Conservation (phyloP, 2,888 invertebrate genomes). For the Andricus curvator region DNA sequence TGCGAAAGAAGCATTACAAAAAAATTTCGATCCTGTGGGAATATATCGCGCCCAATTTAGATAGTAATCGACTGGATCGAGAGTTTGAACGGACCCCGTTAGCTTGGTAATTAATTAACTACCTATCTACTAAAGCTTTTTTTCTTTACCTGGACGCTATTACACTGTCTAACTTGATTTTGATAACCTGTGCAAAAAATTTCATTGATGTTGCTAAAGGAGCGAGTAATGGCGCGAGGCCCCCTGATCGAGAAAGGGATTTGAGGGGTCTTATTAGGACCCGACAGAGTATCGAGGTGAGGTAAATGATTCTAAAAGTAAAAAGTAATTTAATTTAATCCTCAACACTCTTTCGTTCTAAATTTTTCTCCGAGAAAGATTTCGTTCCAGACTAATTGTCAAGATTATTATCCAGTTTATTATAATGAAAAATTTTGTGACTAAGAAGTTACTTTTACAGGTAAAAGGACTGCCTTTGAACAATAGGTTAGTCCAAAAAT, state of each 20-base stretch:
- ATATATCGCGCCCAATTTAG: slow-evolving; percentile 30
- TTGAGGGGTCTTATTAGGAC: no score
- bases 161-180: slow-evolving; percentile 63
- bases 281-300: no score
- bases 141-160: slow-evolving; percentile 53
- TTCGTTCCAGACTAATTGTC: no score
- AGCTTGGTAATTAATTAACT: slow-evolving; percentile 69
- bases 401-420: no score
- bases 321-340: no score
- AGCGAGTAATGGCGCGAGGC: slow-evolving; percentile 52
- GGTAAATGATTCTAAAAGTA: no score
- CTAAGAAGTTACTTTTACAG: no score
- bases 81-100: slow-evolving; percentile 62
- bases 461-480: no score
- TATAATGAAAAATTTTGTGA: no score
- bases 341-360: no score
- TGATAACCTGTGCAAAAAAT: slow-evolving; percentile 63
- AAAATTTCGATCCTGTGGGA: slow-evolving; percentile 17
- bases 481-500: no score
- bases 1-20: not conserved
- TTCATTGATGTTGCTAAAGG: slow-evolving; percentile 57
- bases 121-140: slow-evolving; percentile 46
- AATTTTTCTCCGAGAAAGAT: no score
- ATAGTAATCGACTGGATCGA: slow-evolving; percentile 24
- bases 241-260: slow-evolving; percentile 11